Percentiles rank a stretch among this genome's conserved stretches.
These are phyloP conservation scores for Dione juno DNA, from an alignment of 2,888 invertebrate species.

Conservation along the genomic window DNA sequence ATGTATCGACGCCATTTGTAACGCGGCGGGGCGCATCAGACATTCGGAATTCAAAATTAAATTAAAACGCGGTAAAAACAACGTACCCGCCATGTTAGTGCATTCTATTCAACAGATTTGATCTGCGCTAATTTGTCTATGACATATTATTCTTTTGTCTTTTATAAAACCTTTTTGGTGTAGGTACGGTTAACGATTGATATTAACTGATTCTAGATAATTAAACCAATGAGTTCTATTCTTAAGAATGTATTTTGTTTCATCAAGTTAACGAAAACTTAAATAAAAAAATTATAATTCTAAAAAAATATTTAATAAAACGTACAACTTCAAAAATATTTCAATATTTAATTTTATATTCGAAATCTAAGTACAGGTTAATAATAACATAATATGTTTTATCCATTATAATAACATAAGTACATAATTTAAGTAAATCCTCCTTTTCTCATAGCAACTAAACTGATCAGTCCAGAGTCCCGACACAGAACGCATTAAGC, in stretches of 20 bases:
- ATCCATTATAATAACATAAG: constrained; percentile 56
- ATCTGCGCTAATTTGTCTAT: constrained; percentile 82
- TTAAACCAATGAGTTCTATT: background rate
- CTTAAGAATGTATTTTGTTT: too few species aligned
- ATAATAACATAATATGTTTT: constrained; percentile 48
- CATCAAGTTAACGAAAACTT: too few species aligned
- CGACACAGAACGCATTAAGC: constrained; percentile 71
- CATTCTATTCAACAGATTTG: constrained; percentile 66
- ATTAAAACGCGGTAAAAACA: constrained; percentile 82
- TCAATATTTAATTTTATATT: too few species aligned
- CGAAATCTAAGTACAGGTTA: background rate
- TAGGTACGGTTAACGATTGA: background rate
- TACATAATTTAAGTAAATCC: constrained; percentile 60
- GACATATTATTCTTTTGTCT: constrained; percentile 49
- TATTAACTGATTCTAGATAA: background rate
- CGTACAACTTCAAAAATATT: background rate
- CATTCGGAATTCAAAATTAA: constrained; percentile 80
- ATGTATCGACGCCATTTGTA: constrained; percentile 81
- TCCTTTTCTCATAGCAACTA: constrained; percentile 58
- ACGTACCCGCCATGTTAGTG: constrained; percentile 66
- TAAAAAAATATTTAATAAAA: too few species aligned
- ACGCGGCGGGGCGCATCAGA: constrained; percentile 72
- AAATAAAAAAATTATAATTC: too few species aligned
- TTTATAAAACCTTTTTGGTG: background rate
- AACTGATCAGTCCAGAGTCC: constrained; percentile 56